These are phyloP conservation scores for Pogonophryne albipinna DNA, from an alignment of 2,797 vertebrate genomes.

Conservation along the genomic window DNA sequence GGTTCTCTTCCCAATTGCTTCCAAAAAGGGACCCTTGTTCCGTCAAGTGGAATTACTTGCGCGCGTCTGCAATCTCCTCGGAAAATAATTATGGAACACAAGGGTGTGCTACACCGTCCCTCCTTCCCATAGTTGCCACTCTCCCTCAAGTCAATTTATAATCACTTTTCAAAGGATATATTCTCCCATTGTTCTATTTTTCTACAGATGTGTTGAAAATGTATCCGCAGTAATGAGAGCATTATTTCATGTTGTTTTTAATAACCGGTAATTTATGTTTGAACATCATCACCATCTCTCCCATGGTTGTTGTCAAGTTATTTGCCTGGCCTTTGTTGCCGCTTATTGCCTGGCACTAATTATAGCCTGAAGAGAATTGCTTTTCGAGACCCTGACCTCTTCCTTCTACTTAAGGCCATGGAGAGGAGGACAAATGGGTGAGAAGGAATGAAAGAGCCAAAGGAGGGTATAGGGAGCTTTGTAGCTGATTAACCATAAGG, in stretches of 20 bases:
- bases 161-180: slow-evolving; percentile 75
- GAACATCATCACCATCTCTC: slow-evolving; percentile 67
- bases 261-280: slow-evolving; percentile 70
- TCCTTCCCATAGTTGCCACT: slow-evolving; percentile 53
- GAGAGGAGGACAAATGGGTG: slow-evolving; percentile 33
- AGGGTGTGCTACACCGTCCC: slow-evolving; percentile 69
- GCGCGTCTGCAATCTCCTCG: slow-evolving; percentile 74
- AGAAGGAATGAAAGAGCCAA: slow-evolving; percentile 59
- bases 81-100: slow-evolving; percentile 78
- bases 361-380: slow-evolving; percentile 82
- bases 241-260: slow-evolving; percentile 69
- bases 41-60: slow-evolving; percentile 81
- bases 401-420: slow-evolving; percentile 65
- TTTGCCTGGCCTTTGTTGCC: slow-evolving; percentile 78
- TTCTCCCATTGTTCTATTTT: slow-evolving; percentile 48
- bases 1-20: slow-evolving; percentile 82
- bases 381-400: slow-evolving; percentile 85
- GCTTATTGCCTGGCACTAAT: slow-evolving; percentile 85
- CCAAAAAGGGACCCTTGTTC: slow-evolving; percentile 78
- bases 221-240: slow-evolving; percentile 47
- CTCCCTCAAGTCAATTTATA: slow-evolving; percentile 72
- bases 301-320: slow-evolving; percentile 71
- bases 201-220: slow-evolving; percentile 19
- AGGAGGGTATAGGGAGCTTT: slow-evolving; percentile 68
- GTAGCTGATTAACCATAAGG: slow-evolving; percentile 84